Base-by-base conservation (phyloP, 2,113 vertebrate species). In the Alces alces region DNA sequence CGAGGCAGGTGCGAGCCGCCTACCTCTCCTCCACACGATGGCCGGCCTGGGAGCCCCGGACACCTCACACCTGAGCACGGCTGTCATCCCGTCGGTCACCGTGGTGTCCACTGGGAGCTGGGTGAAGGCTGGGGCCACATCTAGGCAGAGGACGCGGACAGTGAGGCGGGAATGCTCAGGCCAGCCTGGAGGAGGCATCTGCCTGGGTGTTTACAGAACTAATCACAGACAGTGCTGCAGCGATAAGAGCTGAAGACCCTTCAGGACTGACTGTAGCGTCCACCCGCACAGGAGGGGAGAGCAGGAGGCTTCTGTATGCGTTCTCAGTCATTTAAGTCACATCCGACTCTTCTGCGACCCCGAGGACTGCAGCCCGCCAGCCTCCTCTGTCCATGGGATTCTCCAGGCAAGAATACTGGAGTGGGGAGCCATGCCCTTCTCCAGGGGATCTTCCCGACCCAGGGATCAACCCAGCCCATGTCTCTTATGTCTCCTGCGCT, bases 11-110 rank as follows among this genome's bases (percentile, higher is more conserved):
- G 0, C 12, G 6, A 6, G 39, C 27, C 3, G 80, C 96, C 73
- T 99, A 99, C 99, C 99, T 99, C 98, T 99, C 97, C 98, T 99
- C 99, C 99, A 99, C 1, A 98, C 99, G 98, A 99, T 99, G 97
- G 99, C 99, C 0, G 99, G 99, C 73, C 99, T 99, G 39, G 99
- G 99, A 50, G 99, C 99, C 33, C 99, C 99, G 0, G 99, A 99
- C 13, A 99, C 99, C 90, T 99, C 99, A n/a, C 99, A 99, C 93
- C 96, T 98, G 86, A 99, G 99, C 52, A 98, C 64, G 2, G 99
- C 99, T 0, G 97, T 98, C 95, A 99, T 99, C 1, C 99, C 99
- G 30, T 99, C 99, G 0, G 99, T 99, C 58, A 99, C 99, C 0
- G 99, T 99, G 97, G 99, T 99, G 93, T 99, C 99, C 33, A 97